Percentiles rank a stretch among this genome's conserved stretches.
phyloP scores from a whole-genome alignment of 64 coral and sea anemone species.

The Cladopsammia gracilis region DNA sequence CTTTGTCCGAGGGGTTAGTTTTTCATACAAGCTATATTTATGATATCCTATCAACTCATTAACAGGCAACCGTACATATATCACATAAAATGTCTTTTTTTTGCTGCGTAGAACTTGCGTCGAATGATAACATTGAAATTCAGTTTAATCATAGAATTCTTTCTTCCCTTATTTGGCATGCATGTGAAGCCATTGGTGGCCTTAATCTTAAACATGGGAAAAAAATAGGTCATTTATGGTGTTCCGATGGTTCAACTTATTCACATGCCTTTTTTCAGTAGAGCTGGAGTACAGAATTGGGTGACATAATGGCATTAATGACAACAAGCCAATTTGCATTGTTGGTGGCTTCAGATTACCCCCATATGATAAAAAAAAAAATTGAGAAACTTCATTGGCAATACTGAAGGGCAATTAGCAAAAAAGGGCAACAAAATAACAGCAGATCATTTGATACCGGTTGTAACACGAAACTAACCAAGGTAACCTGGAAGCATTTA shows the following conservation, averaged over 20 bases:
- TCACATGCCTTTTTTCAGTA: conserved; percentile 55
- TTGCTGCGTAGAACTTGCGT: too few relatives aligned
- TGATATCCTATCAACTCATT: too few relatives aligned
- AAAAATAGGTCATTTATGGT: conserved; percentile 51
- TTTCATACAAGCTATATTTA: too few relatives aligned
- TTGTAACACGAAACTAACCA: conserved; percentile 23
- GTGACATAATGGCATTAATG: conserved; percentile 39
- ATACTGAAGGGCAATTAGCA: conserved; percentile 15
- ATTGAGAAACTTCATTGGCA: conserved; percentile 60
- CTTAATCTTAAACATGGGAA: not conserved
- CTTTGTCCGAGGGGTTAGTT: too few relatives aligned
- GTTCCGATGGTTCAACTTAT: conserved; percentile 57
- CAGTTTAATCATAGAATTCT: too few relatives aligned
- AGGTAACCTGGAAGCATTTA: conserved; percentile 56
- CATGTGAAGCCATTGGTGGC: conserved; percentile 30
- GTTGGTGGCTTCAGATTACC: conserved; percentile 77
- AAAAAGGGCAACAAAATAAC: conserved; percentile 1
- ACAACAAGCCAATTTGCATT: conserved; percentile 59
- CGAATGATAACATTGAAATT: too few relatives aligned
- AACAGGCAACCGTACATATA: too few relatives aligned
- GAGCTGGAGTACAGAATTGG: conserved; percentile 37
- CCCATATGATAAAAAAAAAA: conserved; percentile 70
- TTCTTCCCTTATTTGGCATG: too few relatives aligned
- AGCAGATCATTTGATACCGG: conserved; percentile 32
- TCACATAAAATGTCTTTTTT: too few relatives aligned